phyloP scores from a whole-genome alignment of 2,113 vertebrate genomes.

The Rhinolophus ferrumequinum region DNA sequence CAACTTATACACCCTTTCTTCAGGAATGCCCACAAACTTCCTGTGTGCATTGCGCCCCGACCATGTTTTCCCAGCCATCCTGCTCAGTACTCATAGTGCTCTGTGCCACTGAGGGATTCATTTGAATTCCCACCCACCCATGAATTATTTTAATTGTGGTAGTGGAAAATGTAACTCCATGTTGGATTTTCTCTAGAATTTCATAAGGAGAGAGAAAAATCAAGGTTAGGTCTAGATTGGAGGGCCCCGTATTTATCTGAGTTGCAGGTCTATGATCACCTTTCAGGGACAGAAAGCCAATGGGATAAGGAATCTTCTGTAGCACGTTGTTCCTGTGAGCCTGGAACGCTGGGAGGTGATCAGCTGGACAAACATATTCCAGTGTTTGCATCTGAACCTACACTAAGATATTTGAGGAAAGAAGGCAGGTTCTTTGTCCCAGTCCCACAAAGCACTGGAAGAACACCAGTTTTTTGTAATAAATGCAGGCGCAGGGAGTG shows the following conservation, averaged over 20 bases:
- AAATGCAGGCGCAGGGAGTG: background rate
- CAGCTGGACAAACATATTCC: background rate
- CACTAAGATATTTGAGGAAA: background rate
- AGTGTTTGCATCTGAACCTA: background rate
- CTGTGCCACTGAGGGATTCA: fast-evolving
- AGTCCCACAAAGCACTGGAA: background rate
- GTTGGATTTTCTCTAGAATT: background rate
- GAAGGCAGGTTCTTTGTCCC: background rate
- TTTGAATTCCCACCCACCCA: background rate
- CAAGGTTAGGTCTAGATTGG: background rate
- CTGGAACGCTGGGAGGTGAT: background rate
- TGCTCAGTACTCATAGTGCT: fast-evolving
- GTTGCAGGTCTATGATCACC: background rate
- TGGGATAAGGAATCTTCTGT: background rate
- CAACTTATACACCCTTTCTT: background rate
- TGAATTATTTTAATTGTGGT: background rate
- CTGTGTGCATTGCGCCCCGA: background rate
- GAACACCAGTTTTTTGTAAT: background rate
- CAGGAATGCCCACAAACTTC: background rate
- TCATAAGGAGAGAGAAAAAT: background rate
- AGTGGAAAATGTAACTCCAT: background rate
- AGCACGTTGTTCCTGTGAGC: background rate
- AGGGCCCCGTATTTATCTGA: background rate
- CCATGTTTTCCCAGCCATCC: background rate
- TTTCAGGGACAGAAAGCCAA: background rate